Evolutionary conservation across 2,888 invertebrate genomes (phyloP).

Genomic region (Ephialtes manifestator): DNA sequence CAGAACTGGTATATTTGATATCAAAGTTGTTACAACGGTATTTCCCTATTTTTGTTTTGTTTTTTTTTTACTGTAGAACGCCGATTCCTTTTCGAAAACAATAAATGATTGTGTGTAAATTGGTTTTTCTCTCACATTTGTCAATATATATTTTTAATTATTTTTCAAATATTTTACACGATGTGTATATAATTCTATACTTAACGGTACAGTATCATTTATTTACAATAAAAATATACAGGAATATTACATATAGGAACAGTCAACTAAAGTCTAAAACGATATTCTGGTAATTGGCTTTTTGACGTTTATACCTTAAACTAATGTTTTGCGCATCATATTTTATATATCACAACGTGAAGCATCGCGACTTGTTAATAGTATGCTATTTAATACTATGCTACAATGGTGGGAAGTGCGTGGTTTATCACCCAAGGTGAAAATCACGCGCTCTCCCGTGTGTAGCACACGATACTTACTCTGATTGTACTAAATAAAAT

Average conservation of each 20-base stretch:
- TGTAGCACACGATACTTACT: too few species aligned
- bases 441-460: too few species aligned
- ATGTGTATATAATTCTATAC: conserved; percentile 80
- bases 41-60: conserved; percentile 19
- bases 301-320: conserved; percentile 54
- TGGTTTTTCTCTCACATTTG: conserved; percentile 14
- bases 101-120: conserved; percentile 21
- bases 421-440: too few species aligned
- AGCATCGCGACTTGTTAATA: conserved; percentile 67
- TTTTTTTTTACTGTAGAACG: not conserved
- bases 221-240: conserved; percentile 85
- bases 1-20: conserved; percentile 40
- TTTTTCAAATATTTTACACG: conserved; percentile 71
- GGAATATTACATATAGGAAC: conserved; percentile 81
- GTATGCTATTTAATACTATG: too few species aligned
- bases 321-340: conserved; percentile 72
- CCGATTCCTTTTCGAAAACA: not conserved
- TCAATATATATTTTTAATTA: conserved; percentile 50
- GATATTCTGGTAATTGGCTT: conserved; percentile 66
- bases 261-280: conserved; percentile 79
- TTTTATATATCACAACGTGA: conserved; percentile 77
- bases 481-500: too few species aligned
- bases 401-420: too few species aligned
- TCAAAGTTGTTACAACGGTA: conserved; percentile 31
- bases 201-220: conserved; percentile 78